Evolutionary conservation across 1,140 invertebrate species (phyloP), one percentile per base, ranked within the genome.

Genomic region (Papilio machaon): DNA sequence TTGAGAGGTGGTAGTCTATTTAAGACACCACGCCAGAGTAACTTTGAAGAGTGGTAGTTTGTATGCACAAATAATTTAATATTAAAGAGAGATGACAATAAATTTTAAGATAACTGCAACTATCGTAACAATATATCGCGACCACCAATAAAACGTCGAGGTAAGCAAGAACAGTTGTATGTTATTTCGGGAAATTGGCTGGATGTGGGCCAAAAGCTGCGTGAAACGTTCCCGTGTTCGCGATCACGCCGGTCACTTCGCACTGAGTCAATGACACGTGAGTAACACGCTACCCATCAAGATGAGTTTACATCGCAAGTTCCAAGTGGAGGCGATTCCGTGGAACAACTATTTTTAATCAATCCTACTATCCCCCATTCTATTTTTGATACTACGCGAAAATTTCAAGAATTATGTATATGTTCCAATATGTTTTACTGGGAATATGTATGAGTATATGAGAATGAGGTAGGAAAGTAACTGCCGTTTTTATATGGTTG

Each of bases 181-280:
- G 76, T 91, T 94, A 94, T 94, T 94, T 94, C 89, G 88, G 90
- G 90, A 92, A 91, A 85, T 86, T 87, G 87, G 87, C 91, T 94
- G 92, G 92, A 94, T 87, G 86, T 82, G 86, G 89, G 92, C 92
- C 92, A 94, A 94, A 90, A 91, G 85, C 81, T 49, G 74, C 74
- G 74, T 47, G 74, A 76, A 79, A 67, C 76, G 77, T 46, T 58
- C 17, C 54, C 70, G 79, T 64, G 77, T 78, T 82, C 83, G 83
- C 85, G 88, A 90, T 90, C 87, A 87, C 86, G 84, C 85, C 89
- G 90, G 91, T 90, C 91, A 92, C 90, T 92, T 92, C 92, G 88
- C 82, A 82, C 86, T 92, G 89, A 91, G 87, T 93, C 91, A 92
- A 90, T 90, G 86, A 88, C 89, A 87, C 83, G 83, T 90, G 89